A percentile compares a stretch with the other conserved stretches of the same genome.
Evolutionary conservation across 1,140 invertebrate genomes (phyloP).

Genomic region (Drosophila lacertosa): DNA sequence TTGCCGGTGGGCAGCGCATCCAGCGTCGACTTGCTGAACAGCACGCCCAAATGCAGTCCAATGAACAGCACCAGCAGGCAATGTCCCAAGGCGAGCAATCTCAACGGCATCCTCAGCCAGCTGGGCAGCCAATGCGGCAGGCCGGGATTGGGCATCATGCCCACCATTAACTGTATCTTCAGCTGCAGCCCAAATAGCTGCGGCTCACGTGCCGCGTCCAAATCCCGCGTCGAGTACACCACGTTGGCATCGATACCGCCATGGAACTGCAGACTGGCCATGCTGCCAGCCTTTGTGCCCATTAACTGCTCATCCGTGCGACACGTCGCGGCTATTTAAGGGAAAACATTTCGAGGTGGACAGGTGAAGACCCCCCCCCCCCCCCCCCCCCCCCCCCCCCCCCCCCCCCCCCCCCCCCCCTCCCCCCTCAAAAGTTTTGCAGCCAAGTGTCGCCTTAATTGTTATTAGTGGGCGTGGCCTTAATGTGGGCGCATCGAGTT

Average conservation of each 20-base stretch:
- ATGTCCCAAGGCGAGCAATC: conserved; percentile 12
- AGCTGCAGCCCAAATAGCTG: conserved; percentile 49
- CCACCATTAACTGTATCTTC: conserved; percentile 32
- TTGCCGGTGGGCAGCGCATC: conserved; percentile 63
- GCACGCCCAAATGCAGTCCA: conserved; percentile 56
- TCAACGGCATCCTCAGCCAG: conserved; percentile 17
- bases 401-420: too few species aligned
- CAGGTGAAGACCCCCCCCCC: too few species aligned
- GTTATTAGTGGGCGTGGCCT: conserved; percentile 24
- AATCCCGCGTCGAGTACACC: conserved; percentile 29
- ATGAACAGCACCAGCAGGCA: conserved; percentile 41
- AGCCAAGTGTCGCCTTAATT: conserved; percentile 42
- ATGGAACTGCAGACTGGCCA: conserved; percentile 65
- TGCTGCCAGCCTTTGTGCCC: conserved; percentile 14
- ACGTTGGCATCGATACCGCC: conserved; percentile 52
- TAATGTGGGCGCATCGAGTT: conserved; percentile 23
- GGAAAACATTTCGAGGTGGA: background rate
- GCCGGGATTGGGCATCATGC: conserved; percentile 39
- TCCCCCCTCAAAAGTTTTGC: conserved; percentile 57
- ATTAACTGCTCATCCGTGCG: conserved; percentile 39
- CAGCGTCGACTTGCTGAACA: conserved; percentile 66
- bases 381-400: too few species aligned
- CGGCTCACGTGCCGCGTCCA: conserved; percentile 39
- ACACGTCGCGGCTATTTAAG: conserved; percentile 52
- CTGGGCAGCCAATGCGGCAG: conserved; percentile 36